Conservation (phyloP, 2,113 vertebrate species). For the Eidolon helvum region DNA sequence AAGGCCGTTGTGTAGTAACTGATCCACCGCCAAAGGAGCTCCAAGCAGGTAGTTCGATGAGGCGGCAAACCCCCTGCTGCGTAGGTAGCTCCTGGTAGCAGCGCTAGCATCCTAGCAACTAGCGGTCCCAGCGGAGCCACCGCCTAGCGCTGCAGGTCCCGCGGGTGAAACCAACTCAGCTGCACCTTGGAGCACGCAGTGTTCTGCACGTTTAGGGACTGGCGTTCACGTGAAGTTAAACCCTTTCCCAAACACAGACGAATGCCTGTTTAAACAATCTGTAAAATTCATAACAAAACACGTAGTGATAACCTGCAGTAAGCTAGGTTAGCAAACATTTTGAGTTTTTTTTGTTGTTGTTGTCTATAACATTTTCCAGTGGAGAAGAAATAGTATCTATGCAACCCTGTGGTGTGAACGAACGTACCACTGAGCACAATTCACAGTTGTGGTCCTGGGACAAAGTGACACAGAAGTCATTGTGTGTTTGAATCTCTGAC, state of each 20-base stretch:
- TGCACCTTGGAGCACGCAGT: fast-evolving
- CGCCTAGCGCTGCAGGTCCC: neutral
- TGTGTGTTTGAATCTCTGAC: neutral
- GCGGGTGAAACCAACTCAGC: neutral
- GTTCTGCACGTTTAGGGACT: neutral
- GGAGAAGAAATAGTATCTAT: neutral
- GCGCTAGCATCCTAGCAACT: neutral
- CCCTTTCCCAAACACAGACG: neutral
- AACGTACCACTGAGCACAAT: neutral
- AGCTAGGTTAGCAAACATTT: neutral
- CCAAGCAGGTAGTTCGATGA: neutral
- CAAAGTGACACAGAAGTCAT: neutral
- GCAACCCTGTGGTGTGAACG: neutral
- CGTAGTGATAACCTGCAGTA: neutral
- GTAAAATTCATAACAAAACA: neutral
- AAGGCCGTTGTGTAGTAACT: neutral
- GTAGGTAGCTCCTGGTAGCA: neutral
- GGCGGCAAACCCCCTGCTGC: neutral
- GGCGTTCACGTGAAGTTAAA: neutral
- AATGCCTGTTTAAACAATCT: neutral
- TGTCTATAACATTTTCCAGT: neutral
- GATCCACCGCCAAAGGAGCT: neutral
- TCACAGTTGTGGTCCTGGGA: neutral
- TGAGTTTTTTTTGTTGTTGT: neutral
- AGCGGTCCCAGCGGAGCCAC: neutral